Percentiles rank a stretch among this genome's conserved stretches.
phyloP scores from a whole-genome alignment of 92 coral and sea anemone species.

The Heteractis magnifica region DNA sequence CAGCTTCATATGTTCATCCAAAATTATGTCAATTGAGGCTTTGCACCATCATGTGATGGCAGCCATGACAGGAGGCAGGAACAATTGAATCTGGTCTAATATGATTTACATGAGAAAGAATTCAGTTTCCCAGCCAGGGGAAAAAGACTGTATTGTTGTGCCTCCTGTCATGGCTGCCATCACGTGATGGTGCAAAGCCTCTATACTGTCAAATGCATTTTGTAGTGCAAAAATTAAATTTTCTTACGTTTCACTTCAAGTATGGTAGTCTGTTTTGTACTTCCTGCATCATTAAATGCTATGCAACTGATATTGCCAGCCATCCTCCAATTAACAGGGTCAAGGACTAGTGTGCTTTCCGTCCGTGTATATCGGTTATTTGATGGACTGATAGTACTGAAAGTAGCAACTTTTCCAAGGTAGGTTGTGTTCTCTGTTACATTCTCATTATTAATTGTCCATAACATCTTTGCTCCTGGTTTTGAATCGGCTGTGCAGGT shows the following conservation, averaged over 20 bases:
- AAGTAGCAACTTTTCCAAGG: constrained; percentile 9
- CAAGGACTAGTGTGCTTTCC: constrained; percentile 26
- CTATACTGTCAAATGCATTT: too few species aligned
- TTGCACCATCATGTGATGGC: too few species aligned
- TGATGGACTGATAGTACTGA: neutral
- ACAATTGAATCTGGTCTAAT: too few species aligned
- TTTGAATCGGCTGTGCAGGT: constrained; percentile 71
- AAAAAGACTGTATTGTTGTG: too few species aligned
- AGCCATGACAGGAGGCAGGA: too few species aligned
- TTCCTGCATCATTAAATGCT: constrained; percentile 62
- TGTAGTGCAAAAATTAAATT: neutral
- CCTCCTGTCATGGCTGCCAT: too few species aligned
- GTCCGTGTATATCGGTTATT: constrained; percentile 16
- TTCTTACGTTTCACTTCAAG: constrained; percentile 64
- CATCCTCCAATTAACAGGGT: constrained; percentile 46
- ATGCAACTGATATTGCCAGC: constrained; percentile 49
- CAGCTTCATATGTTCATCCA: too few species aligned
- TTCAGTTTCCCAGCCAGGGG: too few species aligned
- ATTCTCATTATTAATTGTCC: constrained; percentile 65
- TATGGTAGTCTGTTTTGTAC: constrained; percentile 23
- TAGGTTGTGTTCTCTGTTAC: constrained; percentile 47
- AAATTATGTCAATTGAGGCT: neutral
- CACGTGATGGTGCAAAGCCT: too few species aligned
- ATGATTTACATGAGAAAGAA: too few species aligned
- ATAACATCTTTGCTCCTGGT: constrained; percentile 59